phyloP scores from a whole-genome alignment of 2,797 vertebrate genomes.

The Anguilla marmorata region DNA sequence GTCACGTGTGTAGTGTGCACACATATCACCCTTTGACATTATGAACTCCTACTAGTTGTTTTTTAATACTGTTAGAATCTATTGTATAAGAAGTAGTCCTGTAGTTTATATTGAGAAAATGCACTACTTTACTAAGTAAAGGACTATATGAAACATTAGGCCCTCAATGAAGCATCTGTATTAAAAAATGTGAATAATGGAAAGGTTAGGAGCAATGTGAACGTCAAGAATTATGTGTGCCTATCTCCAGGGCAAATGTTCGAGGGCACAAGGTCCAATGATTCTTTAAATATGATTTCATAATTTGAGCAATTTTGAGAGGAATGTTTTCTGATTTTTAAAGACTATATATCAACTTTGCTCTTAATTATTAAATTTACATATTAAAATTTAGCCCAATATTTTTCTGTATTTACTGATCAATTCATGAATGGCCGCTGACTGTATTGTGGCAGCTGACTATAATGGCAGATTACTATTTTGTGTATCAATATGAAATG shows the following conservation, averaged over 20 bases:
- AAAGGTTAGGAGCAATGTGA: not conserved
- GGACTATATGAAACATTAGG: not conserved
- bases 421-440: too few species aligned
- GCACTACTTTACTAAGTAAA: not conserved
- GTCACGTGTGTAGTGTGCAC: not conserved
- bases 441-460: too few species aligned
- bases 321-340: too few species aligned
- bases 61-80: not conserved
- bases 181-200: not conserved
- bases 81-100: not conserved
- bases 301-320: too few species aligned
- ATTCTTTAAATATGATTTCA: not conserved
- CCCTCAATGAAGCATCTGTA: not conserved
- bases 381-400: too few species aligned
- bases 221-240: not conserved
- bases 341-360: too few species aligned
- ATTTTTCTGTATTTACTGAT: too few species aligned
- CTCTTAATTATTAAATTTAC: too few species aligned
- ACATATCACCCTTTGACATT: not conserved
- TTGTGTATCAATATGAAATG: not conserved
- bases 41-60: not conserved
- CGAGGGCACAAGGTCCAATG: not conserved
- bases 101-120: not conserved
- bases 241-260: not conserved
- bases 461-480: not conserved